Base-by-base conservation (phyloP, 2,797 vertebrate genomes). In the Oceanodroma leucorhoa region DNA sequence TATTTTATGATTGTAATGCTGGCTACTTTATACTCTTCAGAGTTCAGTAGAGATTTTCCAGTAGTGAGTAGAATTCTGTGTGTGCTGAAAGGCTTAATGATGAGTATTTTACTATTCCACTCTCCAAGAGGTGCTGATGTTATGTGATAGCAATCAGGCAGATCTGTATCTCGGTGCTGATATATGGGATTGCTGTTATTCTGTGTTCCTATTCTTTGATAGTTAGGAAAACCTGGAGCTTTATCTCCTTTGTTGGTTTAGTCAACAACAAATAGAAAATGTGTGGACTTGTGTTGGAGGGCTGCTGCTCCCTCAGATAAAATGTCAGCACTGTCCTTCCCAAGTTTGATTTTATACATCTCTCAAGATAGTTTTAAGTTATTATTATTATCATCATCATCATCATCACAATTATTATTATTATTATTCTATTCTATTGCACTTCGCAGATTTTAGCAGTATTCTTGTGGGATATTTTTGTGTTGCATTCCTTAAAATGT, bases 371-470 rank as follows among this genome's bases (percentile, higher is more conserved):
- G 32, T 61, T 26, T 51, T 67, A 67, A 60, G 10, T 20, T 50
- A 16, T 41, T 55, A 48, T 41, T 73, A 15, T 24, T 64, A n/a
- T n/a, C n/a, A n/a, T n/a, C n/a, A n/a, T n/a, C n/a, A n/a, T 36
- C 36, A 36, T 36, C 36, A 36, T 36, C 36, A 36, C 36, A 36
- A 36, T 36, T 66, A 54, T 10, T 53, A 3, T 29, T 29, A 16
- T 34, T 75, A 6, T 21, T 57, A 9, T 89, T 77, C 0, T 64
- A 19, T 69, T 84, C 13, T 53, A 6, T 69, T 72, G 23, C 14
- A 34, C 30, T 93, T 93, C 8, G 11, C 5, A 77, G 43, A 82
- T 83, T 86, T 93, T 84, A 82, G 10, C 34, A 60, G 10, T 62
- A 58, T 58, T 84, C 34, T 11, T 55, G 7, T 26, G 27, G 23